These are phyloP conservation scores for Merluccius polli DNA, from an alignment of 2,797 vertebrate genomes.

Conservation along the genomic window DNA sequence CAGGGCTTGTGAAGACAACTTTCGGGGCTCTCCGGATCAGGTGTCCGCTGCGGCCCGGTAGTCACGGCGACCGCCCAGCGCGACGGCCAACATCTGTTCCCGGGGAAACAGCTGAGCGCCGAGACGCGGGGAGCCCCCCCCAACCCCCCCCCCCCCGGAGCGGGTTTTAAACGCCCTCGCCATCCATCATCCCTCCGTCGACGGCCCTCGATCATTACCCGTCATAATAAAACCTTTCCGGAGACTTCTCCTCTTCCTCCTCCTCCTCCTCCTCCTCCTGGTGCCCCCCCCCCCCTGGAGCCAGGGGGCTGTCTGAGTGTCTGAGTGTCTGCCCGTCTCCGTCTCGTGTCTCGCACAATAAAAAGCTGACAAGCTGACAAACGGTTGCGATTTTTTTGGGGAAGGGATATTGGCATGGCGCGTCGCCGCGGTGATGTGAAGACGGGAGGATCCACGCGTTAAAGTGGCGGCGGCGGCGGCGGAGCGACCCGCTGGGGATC, in stretches of 20 bases:
- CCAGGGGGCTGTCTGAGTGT: background rate
- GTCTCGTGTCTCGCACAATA: background rate
- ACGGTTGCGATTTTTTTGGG: background rate
- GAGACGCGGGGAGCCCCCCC: conserved; percentile 39
- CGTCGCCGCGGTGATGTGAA: too few species aligned
- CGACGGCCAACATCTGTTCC: conserved; percentile 59
- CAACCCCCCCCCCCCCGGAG: conserved; percentile 25
- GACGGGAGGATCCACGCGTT: too few species aligned
- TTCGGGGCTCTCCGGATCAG: conserved; percentile 20
- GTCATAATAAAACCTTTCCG: conserved; percentile 49
- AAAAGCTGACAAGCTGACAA: background rate
- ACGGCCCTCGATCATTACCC: conserved; percentile 63
- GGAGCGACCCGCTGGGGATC: too few species aligned
- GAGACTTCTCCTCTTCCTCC: conserved; percentile 35
- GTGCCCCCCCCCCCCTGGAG: conserved; percentile 3
- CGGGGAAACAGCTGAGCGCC: conserved; percentile 50
- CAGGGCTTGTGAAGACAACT: background rate
- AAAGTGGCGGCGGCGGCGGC: too few species aligned
- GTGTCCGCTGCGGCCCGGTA: conserved; percentile 17
- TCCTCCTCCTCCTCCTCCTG: conserved; percentile 29
- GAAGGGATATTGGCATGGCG: background rate
- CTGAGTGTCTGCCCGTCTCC: too few species aligned
- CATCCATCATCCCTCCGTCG: conserved; percentile 65
- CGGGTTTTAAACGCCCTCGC: conserved; percentile 29
- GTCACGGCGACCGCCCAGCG: conserved; percentile 26